A percentile compares a stretch with the other conserved stretches of the same genome.
phyloP scores from a whole-genome alignment of 2,888 invertebrate genomes.

The Drosophila macrospina region DNA sequence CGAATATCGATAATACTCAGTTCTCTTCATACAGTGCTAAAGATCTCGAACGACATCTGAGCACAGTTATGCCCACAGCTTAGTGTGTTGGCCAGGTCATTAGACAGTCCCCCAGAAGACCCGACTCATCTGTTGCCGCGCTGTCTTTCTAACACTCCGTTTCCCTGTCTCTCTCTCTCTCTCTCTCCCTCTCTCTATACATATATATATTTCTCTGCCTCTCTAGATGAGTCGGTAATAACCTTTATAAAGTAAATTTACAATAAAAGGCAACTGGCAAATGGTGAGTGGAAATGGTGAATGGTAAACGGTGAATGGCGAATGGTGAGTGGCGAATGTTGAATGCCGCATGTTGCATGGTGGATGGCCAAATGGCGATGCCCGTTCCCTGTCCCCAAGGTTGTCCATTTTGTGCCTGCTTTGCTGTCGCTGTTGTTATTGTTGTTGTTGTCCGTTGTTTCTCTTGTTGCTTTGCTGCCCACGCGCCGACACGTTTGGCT shows the following conservation, averaged over 20 bases:
- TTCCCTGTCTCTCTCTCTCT: background rate
- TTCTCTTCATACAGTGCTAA: too few relatives aligned
- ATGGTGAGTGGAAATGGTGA: constrained; percentile 48
- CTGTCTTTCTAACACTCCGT: background rate
- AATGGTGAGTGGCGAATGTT: constrained; percentile 20
- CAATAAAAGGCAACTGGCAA: constrained; percentile 70
- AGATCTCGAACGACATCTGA: background rate
- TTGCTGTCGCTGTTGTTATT: constrained; percentile 3
- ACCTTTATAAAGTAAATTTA: constrained; percentile 80
- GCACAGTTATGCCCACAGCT: background rate
- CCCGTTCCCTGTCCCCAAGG: background rate
- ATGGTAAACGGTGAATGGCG: constrained; percentile 39
- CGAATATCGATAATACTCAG: too few relatives aligned
- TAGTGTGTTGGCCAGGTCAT: constrained; percentile 36
- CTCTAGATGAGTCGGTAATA: constrained; percentile 59
- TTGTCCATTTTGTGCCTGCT: constrained; percentile 35
- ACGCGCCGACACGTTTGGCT: constrained; percentile 69
- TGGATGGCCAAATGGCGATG: constrained; percentile 44
- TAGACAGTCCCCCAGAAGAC: constrained; percentile 19
- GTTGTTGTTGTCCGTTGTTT: constrained; percentile 26
- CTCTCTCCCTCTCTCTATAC: background rate
- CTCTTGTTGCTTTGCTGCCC: constrained; percentile 42
- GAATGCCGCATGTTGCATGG: constrained; percentile 24
- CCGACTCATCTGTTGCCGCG: constrained; percentile 27
- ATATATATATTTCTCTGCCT: background rate